Conservation (phyloP, 2,888 invertebrate genomes). For the Cheilosia pagana region DNA sequence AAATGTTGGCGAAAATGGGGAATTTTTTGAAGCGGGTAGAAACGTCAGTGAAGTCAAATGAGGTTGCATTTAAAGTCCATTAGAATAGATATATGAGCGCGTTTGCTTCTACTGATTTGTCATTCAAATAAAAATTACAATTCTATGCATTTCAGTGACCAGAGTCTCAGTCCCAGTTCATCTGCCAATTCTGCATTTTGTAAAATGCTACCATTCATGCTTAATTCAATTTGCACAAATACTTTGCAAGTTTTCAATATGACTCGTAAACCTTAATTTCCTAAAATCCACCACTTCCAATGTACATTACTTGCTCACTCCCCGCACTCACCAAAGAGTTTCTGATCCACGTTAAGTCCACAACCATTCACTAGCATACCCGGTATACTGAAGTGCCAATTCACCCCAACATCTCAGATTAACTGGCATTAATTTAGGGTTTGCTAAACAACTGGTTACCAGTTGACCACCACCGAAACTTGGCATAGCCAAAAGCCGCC, state of each 20-base stretch:
- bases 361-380: neutral
- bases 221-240: too few species aligned
- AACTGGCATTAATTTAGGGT: slow-evolving; percentile 20
- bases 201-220: too few species aligned
- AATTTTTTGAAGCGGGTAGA: neutral
- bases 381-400: slow-evolving; percentile 8
- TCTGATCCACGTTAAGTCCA: slow-evolving; percentile 12
- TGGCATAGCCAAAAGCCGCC: neutral
- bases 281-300: neutral
- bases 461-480: slow-evolving; percentile 35
- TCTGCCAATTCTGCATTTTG: too few species aligned
- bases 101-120: too few species aligned
- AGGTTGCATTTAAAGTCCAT: too few species aligned
- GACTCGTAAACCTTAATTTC: too few species aligned
- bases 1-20: neutral
- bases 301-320: neutral
- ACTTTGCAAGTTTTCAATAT: too few species aligned
- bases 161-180: too few species aligned
- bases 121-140: too few species aligned
- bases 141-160: too few species aligned
- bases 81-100: too few species aligned
- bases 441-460: slow-evolving; percentile 28
- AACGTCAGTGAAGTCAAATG: neutral
- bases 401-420: slow-evolving; percentile 24
- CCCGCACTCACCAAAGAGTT: neutral